Percentiles rank a stretch among this genome's conserved stretches.
Conservation (phyloP, 2,888 invertebrate genomes). For the Agapostemon virescens region DNA sequence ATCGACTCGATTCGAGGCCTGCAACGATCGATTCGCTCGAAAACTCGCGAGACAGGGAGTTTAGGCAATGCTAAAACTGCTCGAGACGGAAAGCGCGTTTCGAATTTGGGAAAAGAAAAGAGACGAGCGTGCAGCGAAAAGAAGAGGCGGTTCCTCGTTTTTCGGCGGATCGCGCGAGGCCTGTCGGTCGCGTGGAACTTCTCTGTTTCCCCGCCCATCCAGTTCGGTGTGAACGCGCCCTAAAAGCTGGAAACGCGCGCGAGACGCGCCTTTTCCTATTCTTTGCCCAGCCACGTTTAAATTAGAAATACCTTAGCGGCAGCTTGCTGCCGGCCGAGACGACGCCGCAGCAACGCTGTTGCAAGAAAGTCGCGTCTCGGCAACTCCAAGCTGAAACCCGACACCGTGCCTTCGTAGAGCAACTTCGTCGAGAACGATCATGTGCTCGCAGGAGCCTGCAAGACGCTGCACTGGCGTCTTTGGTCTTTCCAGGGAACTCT, state of each 20-base stretch:
- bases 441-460: neutral
- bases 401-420: neutral
- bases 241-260: constrained; percentile 56
- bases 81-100: constrained; percentile 8
- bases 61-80: constrained; percentile 9
- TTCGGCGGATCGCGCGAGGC: constrained; percentile 38
- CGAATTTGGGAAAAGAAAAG: neutral
- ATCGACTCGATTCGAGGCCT: too few relatives aligned
- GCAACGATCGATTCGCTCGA: too few relatives aligned
- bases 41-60: too few relatives aligned
- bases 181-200: constrained; percentile 20
- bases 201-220: constrained; percentile 7
- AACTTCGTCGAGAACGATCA: neutral
- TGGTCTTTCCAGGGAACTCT: neutral
- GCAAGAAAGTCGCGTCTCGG: constrained; percentile 40
- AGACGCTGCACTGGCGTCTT: neutral
- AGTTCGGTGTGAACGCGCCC: constrained; percentile 54
- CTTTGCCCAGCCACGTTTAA: constrained; percentile 60
- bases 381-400: constrained; percentile 28
- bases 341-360: constrained; percentile 39
- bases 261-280: constrained; percentile 59
- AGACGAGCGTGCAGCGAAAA: neutral
- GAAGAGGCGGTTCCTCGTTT: constrained; percentile 46
- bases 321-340: constrained; percentile 24
- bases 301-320: constrained; percentile 64